phyloP scores from a whole-genome alignment of 1,140 invertebrate genomes.

The Macrobrachium rosenbergii region DNA sequence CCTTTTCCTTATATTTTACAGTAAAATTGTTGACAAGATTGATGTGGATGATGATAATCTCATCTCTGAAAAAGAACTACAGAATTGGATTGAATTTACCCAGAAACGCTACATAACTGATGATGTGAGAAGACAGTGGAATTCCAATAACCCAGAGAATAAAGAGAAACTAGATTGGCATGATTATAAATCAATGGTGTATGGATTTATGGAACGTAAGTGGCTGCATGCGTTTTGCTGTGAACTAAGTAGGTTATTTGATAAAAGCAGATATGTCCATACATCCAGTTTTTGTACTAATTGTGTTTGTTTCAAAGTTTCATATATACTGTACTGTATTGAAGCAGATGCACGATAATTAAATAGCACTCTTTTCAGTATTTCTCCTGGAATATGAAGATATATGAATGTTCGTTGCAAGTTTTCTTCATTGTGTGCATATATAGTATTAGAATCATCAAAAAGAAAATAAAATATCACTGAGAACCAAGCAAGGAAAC shows the following conservation, averaged over 20 bases:
- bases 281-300: background rate
- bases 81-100: conserved; percentile 96
- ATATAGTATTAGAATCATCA: too few relatives aligned
- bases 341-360: background rate
- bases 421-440: too few relatives aligned
- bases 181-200: conserved; percentile 84
- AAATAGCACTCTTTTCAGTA: too few relatives aligned
- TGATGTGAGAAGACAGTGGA: conserved; percentile 93
- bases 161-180: conserved; percentile 86
- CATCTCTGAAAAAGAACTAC: conserved; percentile 82
- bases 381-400: too few relatives aligned
- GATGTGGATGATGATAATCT: conserved; percentile 25
- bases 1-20: background rate
- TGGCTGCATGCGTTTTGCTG: background rate
- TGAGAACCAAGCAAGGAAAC: too few relatives aligned
- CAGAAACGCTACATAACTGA: conserved; percentile 92
- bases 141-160: conserved; percentile 86
- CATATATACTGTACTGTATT: background rate
- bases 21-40: conserved; percentile 51
- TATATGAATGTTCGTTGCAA: too few relatives aligned
- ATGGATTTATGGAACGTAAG: conserved; percentile 86
- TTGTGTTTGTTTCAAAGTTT: background rate
- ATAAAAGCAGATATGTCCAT: background rate
- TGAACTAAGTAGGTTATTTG: too few relatives aligned
- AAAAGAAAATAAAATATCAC: too few relatives aligned